Conservation (phyloP, 2,888 invertebrate species). For the Terebella lapidaria region DNA sequence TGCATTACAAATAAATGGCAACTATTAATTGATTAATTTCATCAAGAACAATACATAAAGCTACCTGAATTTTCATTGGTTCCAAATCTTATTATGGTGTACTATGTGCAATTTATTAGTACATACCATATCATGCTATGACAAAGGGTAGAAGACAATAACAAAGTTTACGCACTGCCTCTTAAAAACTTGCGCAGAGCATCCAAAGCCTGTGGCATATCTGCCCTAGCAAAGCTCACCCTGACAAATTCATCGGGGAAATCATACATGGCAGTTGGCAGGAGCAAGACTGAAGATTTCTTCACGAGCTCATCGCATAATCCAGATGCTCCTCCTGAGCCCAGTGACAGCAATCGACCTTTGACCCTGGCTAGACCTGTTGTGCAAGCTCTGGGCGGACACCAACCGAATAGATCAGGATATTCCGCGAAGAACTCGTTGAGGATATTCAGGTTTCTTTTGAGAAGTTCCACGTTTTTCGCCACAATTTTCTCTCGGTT, state of each 20-base stretch:
- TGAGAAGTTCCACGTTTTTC: constrained; percentile 12
- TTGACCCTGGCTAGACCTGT: constrained; percentile 33
- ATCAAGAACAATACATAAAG: no score
- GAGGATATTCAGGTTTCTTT: constrained; percentile 12
- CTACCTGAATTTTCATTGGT: no score
- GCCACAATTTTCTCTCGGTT: constrained; percentile 13
- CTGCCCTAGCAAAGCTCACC: constrained; percentile 16
- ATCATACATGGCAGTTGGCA: constrained; percentile 16
- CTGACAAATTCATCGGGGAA: constrained; percentile 17
- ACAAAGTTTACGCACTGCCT: no score
- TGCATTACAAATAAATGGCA: no score
- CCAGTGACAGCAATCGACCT: not conserved
- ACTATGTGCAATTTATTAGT: no score
- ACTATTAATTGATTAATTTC: no score
- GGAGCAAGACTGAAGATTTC: constrained; percentile 12
- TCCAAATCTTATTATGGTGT: no score
- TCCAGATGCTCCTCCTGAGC: constrained; percentile 9
- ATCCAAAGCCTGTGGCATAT: not conserved
- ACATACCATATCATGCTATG: no score
- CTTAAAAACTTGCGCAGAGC: not conserved
- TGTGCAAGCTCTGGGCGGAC: constrained; percentile 29
- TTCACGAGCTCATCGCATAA: constrained; percentile 10
- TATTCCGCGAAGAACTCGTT: constrained; percentile 17
- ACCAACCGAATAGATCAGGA: constrained; percentile 23
- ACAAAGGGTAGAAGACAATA: no score